Evolutionary conservation across 2,113 vertebrate genomes (phyloP), one percentile per base, ranked within the genome.

Genomic region (Engraulis encrasicolus): DNA sequence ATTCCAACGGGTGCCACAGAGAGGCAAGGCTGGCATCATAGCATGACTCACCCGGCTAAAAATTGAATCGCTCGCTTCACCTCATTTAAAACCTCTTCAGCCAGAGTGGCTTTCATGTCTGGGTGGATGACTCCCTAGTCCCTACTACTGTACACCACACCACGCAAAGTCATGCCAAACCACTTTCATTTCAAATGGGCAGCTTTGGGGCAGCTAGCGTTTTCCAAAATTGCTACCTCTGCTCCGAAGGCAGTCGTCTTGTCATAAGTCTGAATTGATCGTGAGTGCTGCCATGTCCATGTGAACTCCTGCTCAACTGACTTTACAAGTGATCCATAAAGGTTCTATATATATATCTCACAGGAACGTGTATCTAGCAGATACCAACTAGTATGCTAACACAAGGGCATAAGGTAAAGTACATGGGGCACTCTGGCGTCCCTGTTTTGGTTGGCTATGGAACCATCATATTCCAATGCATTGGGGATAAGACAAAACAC

Each of bases 61-160:
- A 79, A 80, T 79, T 83, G 37, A 77, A 58, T 58, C 79, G 58
- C 36, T 58, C 79, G 58, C 36, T 78, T 85, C 77, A 85, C 83
- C 61, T 66, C 58, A 81, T 85, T 85, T 37, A 81, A 85, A 45
- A 49, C 23, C 23, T 78, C 23, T 81, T 66, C 78, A 50, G 37
- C 50, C 78, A 50, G 37, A 7, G 80, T 80, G 83, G 45, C 77
- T 54, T 79, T 74, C 49, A 77, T 58, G 49, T 52, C 34, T 2
- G 58, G 66, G n/a, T n/a, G 58, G 61, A 54, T 34, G 17, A 23
- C n/a, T n/a, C n/a, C n/a, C n/a, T n/a, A 82, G 15, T 71, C 66
- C 31, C 11, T 31, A 74, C n/a, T n/a, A n/a, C 66, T 36, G 66
- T 36, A 74, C 66, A 74, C 66, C 31, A 34, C 66, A 74, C 66